Conservation (phyloP, 2,888 invertebrate genomes). For the Lamellibrachia satsuma region DNA sequence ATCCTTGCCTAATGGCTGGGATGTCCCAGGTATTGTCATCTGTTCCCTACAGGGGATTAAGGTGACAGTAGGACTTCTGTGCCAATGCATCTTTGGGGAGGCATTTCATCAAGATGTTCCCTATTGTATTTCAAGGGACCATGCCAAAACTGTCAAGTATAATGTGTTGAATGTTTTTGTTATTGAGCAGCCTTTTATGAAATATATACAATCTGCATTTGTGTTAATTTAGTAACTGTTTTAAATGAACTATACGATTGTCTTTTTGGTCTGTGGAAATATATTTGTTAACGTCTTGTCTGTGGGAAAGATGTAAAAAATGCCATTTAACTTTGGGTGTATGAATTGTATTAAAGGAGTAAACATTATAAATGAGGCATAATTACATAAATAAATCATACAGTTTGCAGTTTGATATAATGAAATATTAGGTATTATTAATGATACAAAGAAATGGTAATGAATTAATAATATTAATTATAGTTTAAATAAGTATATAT, state of each 20-base stretch:
- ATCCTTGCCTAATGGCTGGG: not conserved
- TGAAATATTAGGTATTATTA: not conserved
- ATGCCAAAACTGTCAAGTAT: not conserved
- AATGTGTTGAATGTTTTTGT: not conserved
- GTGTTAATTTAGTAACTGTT: not conserved
- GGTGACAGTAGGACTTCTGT: not conserved
- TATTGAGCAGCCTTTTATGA: not conserved
- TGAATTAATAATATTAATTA: not conserved
- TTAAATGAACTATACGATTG: not conserved
- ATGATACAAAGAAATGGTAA: not conserved
- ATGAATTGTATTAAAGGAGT: not conserved
- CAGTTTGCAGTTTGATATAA: not conserved
- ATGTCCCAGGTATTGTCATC: not conserved
- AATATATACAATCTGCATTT: not conserved
- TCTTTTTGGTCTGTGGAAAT: not conserved
- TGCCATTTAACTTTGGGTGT: not conserved
- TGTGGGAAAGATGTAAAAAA: not conserved
- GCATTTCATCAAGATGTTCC: constrained; percentile 4
- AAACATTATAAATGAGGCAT: not conserved
- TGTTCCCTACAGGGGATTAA: not conserved
- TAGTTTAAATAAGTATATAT: not conserved
- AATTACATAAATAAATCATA: not conserved
- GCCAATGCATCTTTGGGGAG: not conserved
- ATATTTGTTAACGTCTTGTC: not conserved
- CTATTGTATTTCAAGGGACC: not conserved